Base-by-base conservation (phyloP, 1,140 invertebrate genomes). In the Linepithema humile region DNA sequence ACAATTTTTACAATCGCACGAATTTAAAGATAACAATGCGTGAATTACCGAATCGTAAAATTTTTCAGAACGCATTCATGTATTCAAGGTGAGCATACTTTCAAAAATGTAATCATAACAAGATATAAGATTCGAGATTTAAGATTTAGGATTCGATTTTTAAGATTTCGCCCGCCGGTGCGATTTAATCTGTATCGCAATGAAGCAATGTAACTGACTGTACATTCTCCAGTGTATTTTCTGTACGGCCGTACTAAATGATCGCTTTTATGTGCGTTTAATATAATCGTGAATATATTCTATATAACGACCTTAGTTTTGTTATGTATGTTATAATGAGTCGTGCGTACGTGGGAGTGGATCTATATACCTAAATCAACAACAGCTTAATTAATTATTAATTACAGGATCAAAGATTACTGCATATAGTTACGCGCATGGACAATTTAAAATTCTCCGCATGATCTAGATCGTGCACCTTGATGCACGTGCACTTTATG, bases 361-460 rank as follows among this genome's bases (percentile, higher is more conserved):
- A 85, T 85, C 72, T 65, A 72, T 82, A 85, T 82, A 75, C 35
- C 74, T 88, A 85, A 88, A 85, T 57, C 77, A 88, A 69, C 32
- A 57, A 35, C 62, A 65, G 9, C 53, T 69, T 59, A 43, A 85
- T 82, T 75, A 82, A 82, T 88, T 85, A 88, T 88, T 88, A 85
- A 88, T 88, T 88, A 59, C 69, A 67, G 45, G 32, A 88, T 85
- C 75, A 70, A 84, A 57, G n/a, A 67, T 87, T 38, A 50, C 40
- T 62, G 59, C 70, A 43, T 45, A 74, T 55, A 50, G 67, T 82
- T 17, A 6, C 10, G 43, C 26, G 29, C 59, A 26, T 48, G 43
- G 43, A 64, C 26, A 45, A n/a, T 70, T 62, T 32, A 17, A n/a
- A 55, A 50, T 62, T 73, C 12, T 26, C 26, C 48, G 12, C 9